A percentile compares a stretch with the other conserved stretches of the same genome.
Conservation (phyloP, 2,888 invertebrate genomes). For the Epirrita christyi region DNA sequence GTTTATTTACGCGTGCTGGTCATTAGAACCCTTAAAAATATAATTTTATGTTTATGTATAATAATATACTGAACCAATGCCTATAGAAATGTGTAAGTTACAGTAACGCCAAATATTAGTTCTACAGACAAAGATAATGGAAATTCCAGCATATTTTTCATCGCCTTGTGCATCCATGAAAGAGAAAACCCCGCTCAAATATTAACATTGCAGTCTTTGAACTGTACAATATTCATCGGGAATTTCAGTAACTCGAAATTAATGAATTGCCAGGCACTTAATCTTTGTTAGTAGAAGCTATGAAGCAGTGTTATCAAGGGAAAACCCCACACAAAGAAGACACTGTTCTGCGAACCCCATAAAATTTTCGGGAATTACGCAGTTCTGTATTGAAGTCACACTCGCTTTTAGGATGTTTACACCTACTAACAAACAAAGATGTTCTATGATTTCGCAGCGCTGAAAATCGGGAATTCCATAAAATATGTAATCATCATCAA, state of each 20-base stretch:
- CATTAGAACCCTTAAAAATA: too few species aligned
- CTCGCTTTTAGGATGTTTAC: neutral
- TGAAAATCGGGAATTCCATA: too few species aligned
- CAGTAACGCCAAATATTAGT: neutral
- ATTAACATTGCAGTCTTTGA: too few species aligned
- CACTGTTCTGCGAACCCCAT: neutral
- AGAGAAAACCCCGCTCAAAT: too few species aligned
- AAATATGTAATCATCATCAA: too few species aligned
- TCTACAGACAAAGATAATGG: neutral
- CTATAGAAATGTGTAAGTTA: too few species aligned
- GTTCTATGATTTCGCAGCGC: neutral
- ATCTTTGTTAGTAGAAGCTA: neutral
- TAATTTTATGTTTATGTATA: too few species aligned
- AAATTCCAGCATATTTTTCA: neutral
- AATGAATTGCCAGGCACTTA: neutral
- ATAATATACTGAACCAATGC: too few species aligned
- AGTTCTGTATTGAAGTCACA: neutral
- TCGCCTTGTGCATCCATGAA: too few species aligned
- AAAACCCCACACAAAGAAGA: constrained; percentile 1
- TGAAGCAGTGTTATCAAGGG: neutral
- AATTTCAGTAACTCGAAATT: neutral
- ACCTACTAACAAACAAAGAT: neutral
- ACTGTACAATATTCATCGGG: too few species aligned
- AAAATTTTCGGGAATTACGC: neutral
- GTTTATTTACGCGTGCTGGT: too few species aligned